These are phyloP conservation scores for Lasioglossum marginatum DNA, from an alignment of 2,888 invertebrate genomes.

Conservation along the genomic window DNA sequence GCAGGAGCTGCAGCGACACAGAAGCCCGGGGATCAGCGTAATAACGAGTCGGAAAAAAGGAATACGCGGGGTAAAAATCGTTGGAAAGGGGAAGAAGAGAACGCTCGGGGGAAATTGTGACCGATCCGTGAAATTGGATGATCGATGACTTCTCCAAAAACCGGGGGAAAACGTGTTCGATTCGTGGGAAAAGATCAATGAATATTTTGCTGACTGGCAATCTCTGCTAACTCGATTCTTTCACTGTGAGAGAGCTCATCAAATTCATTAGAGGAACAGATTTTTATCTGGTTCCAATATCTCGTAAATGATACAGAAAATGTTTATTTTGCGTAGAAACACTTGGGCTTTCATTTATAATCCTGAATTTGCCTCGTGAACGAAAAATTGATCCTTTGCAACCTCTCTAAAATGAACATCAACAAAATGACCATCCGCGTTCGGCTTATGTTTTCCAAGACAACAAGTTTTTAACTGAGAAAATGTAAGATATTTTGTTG, in stretches of 20 bases:
- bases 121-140: slow-evolving; percentile 39
- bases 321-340: slow-evolving; percentile 38
- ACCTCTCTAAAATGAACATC: slow-evolving; percentile 43
- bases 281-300: background rate
- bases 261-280: background rate
- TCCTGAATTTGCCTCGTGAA: slow-evolving; percentile 72
- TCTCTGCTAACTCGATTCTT: background rate
- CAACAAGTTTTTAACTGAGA: slow-evolving; percentile 57
- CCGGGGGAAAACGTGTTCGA: background rate
- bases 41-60: slow-evolving; percentile 28
- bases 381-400: slow-evolving; percentile 76
- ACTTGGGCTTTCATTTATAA: slow-evolving; percentile 75
- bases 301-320: background rate
- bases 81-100: slow-evolving; percentile 5
- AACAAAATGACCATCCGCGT: slow-evolving; percentile 46
- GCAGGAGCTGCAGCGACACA: slow-evolving; percentile 68
- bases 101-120: slow-evolving; percentile 28
- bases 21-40: slow-evolving; percentile 47
- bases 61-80: slow-evolving; percentile 49
- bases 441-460: slow-evolving; percentile 34
- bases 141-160: slow-evolving; percentile 36
- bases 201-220: background rate
- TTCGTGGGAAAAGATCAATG: background rate
- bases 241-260: background rate
- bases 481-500: slow-evolving; percentile 50